phyloP scores from a whole-genome alignment of 2,113 vertebrate species.

The Nerophis ophidion region DNA sequence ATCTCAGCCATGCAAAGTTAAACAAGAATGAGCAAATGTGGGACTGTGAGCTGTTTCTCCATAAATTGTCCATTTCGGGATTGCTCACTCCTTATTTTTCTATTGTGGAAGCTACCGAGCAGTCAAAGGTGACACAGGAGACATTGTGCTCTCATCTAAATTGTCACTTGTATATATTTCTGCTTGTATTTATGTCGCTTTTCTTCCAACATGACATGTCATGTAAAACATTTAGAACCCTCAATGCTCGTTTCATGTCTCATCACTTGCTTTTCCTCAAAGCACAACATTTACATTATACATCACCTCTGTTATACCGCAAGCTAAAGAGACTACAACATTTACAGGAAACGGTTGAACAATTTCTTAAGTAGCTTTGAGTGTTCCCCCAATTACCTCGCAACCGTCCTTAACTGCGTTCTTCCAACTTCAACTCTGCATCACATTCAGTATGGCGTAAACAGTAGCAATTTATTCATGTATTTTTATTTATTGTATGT shows the following conservation, averaged over 20 bases:
- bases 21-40: constrained; percentile 12
- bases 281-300: background rate
- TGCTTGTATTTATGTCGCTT: background rate
- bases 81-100: constrained; percentile 2
- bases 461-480: background rate
- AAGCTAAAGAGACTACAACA: background rate
- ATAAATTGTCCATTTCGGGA: constrained; percentile 14
- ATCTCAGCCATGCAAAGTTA: constrained; percentile 22
- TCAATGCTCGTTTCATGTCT: background rate
- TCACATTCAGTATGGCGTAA: background rate
- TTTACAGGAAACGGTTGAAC: too few species aligned
- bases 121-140: constrained; percentile 6
- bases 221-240: background rate
- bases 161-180: background rate
- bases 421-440: background rate
- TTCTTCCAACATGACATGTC: background rate
- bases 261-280: background rate
- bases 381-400: too few species aligned
- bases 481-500: background rate
- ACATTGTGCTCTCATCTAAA: background rate
- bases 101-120: constrained; percentile 13
- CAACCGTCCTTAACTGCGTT: too few species aligned
- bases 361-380: too few species aligned
- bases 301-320: background rate
- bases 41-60: constrained; percentile 9